phyloP scores from a whole-genome alignment of 37 sponge, comb jelly and placozoan species.

The Oscarella lobularis region DNA sequence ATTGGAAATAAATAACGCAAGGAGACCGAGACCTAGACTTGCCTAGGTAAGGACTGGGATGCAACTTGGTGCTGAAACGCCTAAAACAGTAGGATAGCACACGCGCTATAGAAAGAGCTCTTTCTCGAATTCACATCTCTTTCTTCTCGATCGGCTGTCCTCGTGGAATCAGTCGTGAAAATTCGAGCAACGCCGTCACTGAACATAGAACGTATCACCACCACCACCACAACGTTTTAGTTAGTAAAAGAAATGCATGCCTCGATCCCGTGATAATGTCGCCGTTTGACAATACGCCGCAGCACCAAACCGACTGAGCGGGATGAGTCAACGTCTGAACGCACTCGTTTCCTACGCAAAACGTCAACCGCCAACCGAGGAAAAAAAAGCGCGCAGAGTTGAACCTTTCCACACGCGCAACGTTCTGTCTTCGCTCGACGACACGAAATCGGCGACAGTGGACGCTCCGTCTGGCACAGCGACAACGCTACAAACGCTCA shows the following conservation, averaged over 20 bases:
- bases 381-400: no score
- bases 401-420: background rate
- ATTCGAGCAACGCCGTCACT: background rate
- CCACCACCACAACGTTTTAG: background rate
- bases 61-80: background rate
- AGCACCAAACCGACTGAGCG: background rate
- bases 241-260: background rate
- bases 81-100: no score
- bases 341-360: background rate
- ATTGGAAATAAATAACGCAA: no score
- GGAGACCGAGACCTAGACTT: no score
- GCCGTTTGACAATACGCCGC: background rate
- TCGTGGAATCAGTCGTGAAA: background rate
- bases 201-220: background rate
- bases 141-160: no score
- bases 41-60: background rate
- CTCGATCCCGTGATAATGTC: background rate
- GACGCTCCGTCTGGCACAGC: background rate
- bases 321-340: background rate
- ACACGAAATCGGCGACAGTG: background rate
- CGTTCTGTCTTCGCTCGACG: background rate
- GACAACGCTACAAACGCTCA: background rate
- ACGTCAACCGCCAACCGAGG: no score
- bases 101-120: no score
- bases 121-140: no score